A percentile compares a stretch with the other conserved stretches of the same genome.
Conservation (phyloP, 2,113 vertebrate genomes). For the Pelmatolapia mariae region DNA sequence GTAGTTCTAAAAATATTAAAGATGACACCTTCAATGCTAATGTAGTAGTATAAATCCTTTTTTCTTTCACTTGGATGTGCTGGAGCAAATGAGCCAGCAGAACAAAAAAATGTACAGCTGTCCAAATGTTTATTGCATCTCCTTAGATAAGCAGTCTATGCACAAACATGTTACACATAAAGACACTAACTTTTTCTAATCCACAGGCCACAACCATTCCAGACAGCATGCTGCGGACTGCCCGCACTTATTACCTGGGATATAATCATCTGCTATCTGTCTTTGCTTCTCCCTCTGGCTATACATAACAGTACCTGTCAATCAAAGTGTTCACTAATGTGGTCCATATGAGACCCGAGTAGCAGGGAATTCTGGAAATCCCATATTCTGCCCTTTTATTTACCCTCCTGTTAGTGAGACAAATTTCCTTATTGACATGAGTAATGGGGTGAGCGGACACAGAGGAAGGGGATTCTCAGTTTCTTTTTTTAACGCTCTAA, state of each 20-base stretch:
- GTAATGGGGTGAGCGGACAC: constrained; percentile 41
- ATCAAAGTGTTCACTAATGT: constrained; percentile 66
- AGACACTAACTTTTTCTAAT: constrained; percentile 52
- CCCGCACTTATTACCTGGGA: constrained; percentile 67
- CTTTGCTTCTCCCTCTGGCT: constrained; percentile 55
- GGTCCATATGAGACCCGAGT: constrained; percentile 63
- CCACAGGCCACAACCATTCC: constrained; percentile 27
- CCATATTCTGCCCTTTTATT: constrained; percentile 65
- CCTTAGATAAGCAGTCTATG: not conserved
- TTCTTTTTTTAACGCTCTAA: constrained; percentile 18
- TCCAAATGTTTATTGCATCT: not conserved
- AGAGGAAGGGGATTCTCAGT: constrained; percentile 21
- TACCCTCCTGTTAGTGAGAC: constrained; percentile 67
- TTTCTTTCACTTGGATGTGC: not conserved
- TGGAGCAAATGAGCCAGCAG: not conserved
- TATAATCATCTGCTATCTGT: constrained; percentile 69
- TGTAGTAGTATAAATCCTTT: not conserved
- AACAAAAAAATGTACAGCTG: not conserved
- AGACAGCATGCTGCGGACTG: constrained; percentile 61
- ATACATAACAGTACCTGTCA: constrained; percentile 71
- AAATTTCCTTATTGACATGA: constrained; percentile 70
- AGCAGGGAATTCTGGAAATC: constrained; percentile 65
- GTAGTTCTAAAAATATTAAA: not conserved
- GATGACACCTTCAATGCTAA: not conserved
- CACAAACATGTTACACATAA: not conserved